Percentiles rank a stretch among this genome's conserved stretches.
Conservation (phyloP, 2,113 vertebrate genomes). For the Brachionichthys hirsutus region DNA sequence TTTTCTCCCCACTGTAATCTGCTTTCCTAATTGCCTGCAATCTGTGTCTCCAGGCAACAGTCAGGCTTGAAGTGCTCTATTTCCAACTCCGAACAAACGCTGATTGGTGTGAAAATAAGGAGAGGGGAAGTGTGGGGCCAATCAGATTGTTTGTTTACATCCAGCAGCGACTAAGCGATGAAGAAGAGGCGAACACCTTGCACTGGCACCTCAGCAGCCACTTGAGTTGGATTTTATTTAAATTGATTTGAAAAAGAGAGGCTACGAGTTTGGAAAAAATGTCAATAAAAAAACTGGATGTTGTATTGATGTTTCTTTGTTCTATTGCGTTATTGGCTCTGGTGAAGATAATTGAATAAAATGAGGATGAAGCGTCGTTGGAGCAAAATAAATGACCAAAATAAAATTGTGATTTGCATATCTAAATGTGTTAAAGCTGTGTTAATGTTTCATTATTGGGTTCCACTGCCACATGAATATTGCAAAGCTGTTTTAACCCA, state of each 20-base stretch:
- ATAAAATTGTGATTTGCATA: conserved; percentile 61
- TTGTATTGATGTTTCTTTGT: conserved; percentile 30
- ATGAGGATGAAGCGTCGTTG: neutral
- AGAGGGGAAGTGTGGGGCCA: too few species aligned
- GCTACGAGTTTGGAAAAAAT: neutral
- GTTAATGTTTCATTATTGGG: neutral
- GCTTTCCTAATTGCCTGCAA: conserved; percentile 67
- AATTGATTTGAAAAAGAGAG: neutral
- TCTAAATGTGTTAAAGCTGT: neutral
- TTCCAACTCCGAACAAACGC: conserved; percentile 59
- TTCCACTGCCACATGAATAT: neutral
- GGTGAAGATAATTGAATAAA: conserved; percentile 19
- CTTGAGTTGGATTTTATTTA: conserved; percentile 22
- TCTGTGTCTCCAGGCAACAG: conserved; percentile 73
- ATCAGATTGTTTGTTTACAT: conserved; percentile 47
- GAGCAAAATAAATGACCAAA: conserved; percentile 27
- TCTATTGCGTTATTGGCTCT: conserved; percentile 28
- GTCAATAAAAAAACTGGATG: conserved; percentile 2
- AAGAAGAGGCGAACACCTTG: conserved; percentile 22
- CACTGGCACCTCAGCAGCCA: conserved; percentile 38
- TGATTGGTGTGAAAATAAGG: too few species aligned
- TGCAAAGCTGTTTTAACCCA: neutral
- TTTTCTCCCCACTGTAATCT: conserved; percentile 62
- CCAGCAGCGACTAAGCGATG: conserved; percentile 16
- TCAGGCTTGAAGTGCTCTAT: conserved; percentile 61